Evolutionary conservation across 2,888 invertebrate species (phyloP), one percentile per base, ranked within the genome.

Genomic region (Xestoiulus laeticollis): DNA sequence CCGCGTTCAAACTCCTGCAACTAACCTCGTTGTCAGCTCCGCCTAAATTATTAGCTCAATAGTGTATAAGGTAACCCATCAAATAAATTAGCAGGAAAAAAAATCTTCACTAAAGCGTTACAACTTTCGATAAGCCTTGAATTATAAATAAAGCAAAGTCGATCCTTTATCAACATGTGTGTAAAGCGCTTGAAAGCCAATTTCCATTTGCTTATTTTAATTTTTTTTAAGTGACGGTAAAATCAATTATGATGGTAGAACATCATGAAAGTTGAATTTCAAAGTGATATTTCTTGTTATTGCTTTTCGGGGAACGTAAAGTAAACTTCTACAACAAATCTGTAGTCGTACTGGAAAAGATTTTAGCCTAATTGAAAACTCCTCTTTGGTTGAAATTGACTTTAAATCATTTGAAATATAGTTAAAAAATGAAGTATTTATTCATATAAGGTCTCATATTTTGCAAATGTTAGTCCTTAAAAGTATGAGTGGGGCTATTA

Each of bases 21-120:
- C 30, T 78, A 78, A 78, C 78, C 78, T 78, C 30, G 78, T 78
- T 78, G 78, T 78, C 78, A 78, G 16, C 78, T 78, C 30, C 78
- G 30, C 3, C 78, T 78, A 78, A 78, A 78, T 78, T 78, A 78
- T 78, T 78, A 78, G 3, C 26, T 30, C 30, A 78, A 78, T 78
- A 78, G 30, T 14, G 30, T 30, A 10, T 30, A 30, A 78, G 78
- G 78, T 78, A 78, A 78, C 30, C 30, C 30, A 22, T 30, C 3
- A 78, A 30, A 78, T 78, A 78, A 78, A 30, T 78, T 10, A 30
- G 10, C 26, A 12, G 30, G 30, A 30, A 14, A 78, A 78, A 68
- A 68, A 68, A 26, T 6, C 22, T 26, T 22, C 2, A 12, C 26
- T 78, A 78, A 78, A 14, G 12, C 14, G 22, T 12, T 26, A 26